Percentiles rank a stretch among this genome's conserved stretches.
Conservation (phyloP, 2,113 vertebrate genomes). For the Pelvicachromis taeniatus region DNA sequence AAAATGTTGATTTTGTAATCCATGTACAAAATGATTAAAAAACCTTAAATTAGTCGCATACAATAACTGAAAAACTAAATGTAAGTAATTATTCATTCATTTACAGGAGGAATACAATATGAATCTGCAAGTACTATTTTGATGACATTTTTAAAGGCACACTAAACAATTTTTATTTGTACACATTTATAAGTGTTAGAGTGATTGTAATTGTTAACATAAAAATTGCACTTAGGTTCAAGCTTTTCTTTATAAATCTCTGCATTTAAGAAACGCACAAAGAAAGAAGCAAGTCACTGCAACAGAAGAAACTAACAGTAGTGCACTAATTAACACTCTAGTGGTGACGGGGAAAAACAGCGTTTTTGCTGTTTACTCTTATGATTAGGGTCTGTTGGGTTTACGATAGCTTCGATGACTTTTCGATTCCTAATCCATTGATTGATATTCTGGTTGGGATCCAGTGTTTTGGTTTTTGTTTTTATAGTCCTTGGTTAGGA, state of each 20-base stretch:
- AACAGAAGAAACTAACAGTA: neutral
- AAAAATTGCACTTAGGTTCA: neutral
- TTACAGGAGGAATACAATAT: neutral
- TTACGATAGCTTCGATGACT: neutral
- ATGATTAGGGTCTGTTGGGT: neutral
- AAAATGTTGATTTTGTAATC: neutral
- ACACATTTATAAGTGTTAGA: neutral
- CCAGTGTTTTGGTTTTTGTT: neutral
- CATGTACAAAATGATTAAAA: neutral
- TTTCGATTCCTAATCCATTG: neutral
- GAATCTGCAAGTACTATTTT: neutral
- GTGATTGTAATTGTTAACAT: neutral
- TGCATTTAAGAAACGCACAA: neutral
- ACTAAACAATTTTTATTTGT: neutral
- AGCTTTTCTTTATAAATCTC: neutral
- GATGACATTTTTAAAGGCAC: neutral
- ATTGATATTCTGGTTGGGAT: neutral
- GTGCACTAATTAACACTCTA: neutral
- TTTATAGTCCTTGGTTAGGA: neutral
- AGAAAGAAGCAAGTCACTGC: neutral
- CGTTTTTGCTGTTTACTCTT: neutral
- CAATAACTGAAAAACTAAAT: neutral
- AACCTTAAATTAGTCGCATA: neutral
- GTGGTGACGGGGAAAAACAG: fast-evolving
- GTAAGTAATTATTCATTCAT: neutral